Base-by-base conservation (phyloP, 2,888 invertebrate genomes). In the Atethmia centrago region DNA sequence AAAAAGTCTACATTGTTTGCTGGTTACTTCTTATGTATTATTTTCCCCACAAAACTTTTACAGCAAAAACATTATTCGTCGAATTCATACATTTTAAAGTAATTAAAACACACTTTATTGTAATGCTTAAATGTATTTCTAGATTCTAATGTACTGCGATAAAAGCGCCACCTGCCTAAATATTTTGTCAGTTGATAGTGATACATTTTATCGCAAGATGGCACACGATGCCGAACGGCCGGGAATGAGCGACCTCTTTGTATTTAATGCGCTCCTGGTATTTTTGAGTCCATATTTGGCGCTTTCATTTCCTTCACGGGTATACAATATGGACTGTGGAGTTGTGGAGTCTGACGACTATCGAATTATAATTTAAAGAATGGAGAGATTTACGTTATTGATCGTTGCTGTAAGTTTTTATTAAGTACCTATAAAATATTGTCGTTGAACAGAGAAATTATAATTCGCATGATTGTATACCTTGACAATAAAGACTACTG, bases 281-380 rank as follows among this genome's bases (percentile, higher is more conserved):
- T 89, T 92, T 93, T 91, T 80, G 91, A 90, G 89, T 83, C 95
- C 95, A 92, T 95, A 95, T 95, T 95, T 93, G 95, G 95, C 90
- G 91, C 93, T 92, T 93, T 93, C 91, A 85, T 90, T 87, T 86
- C 72, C 72, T 78, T 68, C 64, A 63, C 65, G 56, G 61, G 25
- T n/a, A n/a, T 16, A 55, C 19, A 55, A 53, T 47, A 65, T 12
- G 51, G 36, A 47, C 36, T 62, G 47, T 36, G n/a, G 36, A 28
- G 40, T 25, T 19, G 9, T 70, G 42, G 3, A 47, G 53, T 49
- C 40, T 31, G 25, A 47, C 40, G 45, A 55, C 14, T 66, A 25
- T 68, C 19, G 47, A 64, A 53, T 74, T 47, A 47, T 66, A 55
- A 70, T 64, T 71, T 21, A 42, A 28, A 47, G 25, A 63, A 31